Evolutionary conservation across 2,888 invertebrate species (phyloP).

Genomic region (Harpalus rufipes): DNA sequence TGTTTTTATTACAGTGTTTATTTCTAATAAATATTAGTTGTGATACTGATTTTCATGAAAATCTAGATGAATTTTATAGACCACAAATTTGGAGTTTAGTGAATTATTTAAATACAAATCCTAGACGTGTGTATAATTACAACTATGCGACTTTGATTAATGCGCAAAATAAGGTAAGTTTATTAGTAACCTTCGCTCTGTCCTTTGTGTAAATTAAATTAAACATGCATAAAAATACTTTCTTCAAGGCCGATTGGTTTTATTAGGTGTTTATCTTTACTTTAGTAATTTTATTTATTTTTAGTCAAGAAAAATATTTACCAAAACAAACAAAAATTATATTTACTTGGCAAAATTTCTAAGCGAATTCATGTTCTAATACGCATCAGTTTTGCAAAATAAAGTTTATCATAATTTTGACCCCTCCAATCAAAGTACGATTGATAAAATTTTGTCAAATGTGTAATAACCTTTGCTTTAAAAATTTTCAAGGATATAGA

Average conservation of each 20-base stretch:
- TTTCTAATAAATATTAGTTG: conserved; percentile 68
- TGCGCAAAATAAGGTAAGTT: conserved; percentile 78
- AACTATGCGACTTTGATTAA: conserved; percentile 77
- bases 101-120: conserved; percentile 78
- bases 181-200: conserved; percentile 57
- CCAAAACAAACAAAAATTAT: conserved; percentile 7
- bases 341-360: background rate
- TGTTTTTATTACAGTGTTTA: conserved; percentile 69
- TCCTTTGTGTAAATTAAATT: conserved; percentile 62
- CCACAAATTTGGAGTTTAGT: conserved; percentile 75
- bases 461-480: conserved; percentile 44
- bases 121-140: conserved; percentile 77
- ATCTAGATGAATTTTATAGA: conserved; percentile 68
- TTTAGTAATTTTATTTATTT: conserved; percentile 47
- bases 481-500: conserved; percentile 69
- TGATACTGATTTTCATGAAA: conserved; percentile 68
- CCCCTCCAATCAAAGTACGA: conserved; percentile 58
- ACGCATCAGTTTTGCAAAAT: conserved; percentile 11
- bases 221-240: conserved; percentile 44
- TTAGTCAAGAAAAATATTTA: background rate
- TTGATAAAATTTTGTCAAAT: conserved; percentile 36
- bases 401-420: conserved; percentile 62
- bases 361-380: background rate
- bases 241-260: conserved; percentile 47
- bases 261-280: conserved; percentile 12